Percentiles rank a stretch among this genome's conserved stretches.
Conservation (phyloP, 2,113 vertebrate genomes). For the Etheostoma cragini region DNA sequence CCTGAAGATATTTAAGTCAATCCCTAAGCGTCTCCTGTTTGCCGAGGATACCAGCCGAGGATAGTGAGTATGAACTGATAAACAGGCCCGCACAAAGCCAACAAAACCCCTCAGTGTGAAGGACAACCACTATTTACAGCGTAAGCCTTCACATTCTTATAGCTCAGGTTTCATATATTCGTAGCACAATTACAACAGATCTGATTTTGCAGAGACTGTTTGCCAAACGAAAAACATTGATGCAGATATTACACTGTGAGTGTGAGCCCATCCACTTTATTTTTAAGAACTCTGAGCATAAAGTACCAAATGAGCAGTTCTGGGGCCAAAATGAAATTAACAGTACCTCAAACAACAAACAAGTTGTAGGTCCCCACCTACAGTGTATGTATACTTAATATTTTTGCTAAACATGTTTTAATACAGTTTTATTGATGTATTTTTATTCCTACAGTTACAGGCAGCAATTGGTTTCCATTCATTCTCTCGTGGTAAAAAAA, state of each 20-base stretch:
- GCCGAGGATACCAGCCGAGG: neutral
- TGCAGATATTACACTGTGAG: slow-evolving; percentile 21
- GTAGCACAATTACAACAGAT: slow-evolving; percentile 38
- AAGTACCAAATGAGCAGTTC: neutral
- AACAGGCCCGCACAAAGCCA: slow-evolving; percentile 12
- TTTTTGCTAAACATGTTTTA: neutral
- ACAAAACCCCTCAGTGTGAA: slow-evolving; percentile 24
- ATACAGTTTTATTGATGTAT: neutral
- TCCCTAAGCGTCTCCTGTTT: slow-evolving; percentile 29
- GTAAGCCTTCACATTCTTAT: slow-evolving; percentile 19
- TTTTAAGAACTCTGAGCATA: neutral
- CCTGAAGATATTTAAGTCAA: slow-evolving; percentile 33
- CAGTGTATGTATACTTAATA: neutral
- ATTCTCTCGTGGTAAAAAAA: neutral
- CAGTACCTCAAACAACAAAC: neutral
- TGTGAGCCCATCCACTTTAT: slow-evolving; percentile 2
- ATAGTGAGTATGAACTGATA: neutral
- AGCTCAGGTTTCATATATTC: slow-evolving; percentile 46
- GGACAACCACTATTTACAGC: slow-evolving; percentile 44
- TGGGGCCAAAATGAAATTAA: neutral
- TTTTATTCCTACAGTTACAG: neutral
- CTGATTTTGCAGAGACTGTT: slow-evolving; percentile 36
- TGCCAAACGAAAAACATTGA: slow-evolving; percentile 46
- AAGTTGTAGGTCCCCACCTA: neutral
- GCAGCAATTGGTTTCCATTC: neutral